Conservation (phyloP, 2,113 vertebrate species). For the Ascaphus truei region DNA sequence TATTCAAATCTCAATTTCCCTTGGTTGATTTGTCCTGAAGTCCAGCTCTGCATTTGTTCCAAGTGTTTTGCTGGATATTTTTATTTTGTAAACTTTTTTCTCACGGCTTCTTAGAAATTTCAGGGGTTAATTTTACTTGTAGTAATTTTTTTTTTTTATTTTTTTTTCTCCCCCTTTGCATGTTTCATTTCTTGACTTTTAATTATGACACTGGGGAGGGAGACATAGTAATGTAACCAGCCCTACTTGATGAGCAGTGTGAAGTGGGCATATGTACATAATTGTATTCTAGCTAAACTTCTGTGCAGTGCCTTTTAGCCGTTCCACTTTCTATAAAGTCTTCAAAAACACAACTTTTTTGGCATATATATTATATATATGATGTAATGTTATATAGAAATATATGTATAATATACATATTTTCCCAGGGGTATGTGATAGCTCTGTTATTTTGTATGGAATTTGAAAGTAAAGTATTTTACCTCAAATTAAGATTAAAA, state of each 20-base stretch:
- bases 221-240: constrained; percentile 16
- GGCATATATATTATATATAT: constrained; percentile 76
- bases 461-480: constrained; percentile 70
- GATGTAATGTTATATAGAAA: constrained; percentile 75
- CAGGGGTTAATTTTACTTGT: too few species aligned
- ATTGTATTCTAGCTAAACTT: constrained; percentile 47
- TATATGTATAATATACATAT: constrained; percentile 80
- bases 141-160: background rate
- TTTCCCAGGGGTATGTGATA: constrained; percentile 73
- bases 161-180: background rate
- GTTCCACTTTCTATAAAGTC: constrained; percentile 68
- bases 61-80: background rate
- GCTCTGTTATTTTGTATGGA: constrained; percentile 76
- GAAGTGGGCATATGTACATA: constrained; percentile 53
- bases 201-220: background rate
- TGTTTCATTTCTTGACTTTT: background rate
- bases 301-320: constrained; percentile 73
- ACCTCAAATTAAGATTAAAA: constrained; percentile 68
- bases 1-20: background rate
- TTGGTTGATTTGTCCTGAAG: constrained; percentile 9
- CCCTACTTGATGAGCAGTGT: background rate
- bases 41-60: too few species aligned
- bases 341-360: constrained; percentile 51
- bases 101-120: too few species aligned
- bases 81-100: background rate